Base-by-base conservation (phyloP, 1,140 invertebrate species). In the Calycopis cecrops region DNA sequence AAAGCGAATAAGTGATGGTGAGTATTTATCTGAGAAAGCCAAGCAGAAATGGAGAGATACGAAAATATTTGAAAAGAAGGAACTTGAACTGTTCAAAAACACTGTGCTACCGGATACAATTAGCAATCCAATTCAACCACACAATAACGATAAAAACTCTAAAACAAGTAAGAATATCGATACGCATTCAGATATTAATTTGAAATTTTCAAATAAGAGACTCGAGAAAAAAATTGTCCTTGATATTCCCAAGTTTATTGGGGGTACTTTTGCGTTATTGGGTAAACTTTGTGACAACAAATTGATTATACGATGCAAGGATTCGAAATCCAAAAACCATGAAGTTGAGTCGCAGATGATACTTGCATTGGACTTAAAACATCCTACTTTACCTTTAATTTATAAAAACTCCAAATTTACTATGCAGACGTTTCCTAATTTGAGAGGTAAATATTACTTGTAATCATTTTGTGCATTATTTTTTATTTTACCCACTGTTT, bases 1-100 rank as follows among this genome's bases (percentile, higher is more conserved):
- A 7, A 87, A 79, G 51, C 79, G 80, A 14, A 85, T 87, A 9
- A 84, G 82, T 54, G 84, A 87, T 38, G 84, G 84, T 4, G 84
- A 87, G 57, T 87, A 82, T 55, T 73, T 87, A 52, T 84, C 80
- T n/a, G 78, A 83, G 0, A 79, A 56, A 65, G 80, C 71, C 11
- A 85, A 76, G 57, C 67, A 80, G 37, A 85, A 82, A 57, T 85
- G 84, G 84, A 72, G 48, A 35, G 70, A 79, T 63, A 65, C 67
- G 1, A 60, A 63, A 9, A 48, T 60, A 8, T 34, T 54, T 35
- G 34, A 60, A 12, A 53, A 50, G 10, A 35, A 57, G 7, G 48
- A 56, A 42, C 14, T 4, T 7, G 9, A 53, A 34, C 34, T 65
- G 17, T 57, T 55, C 35, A 53, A 57, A 12, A 76, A 77, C 49